These are phyloP conservation scores for Ophioderma brevispina DNA, from an alignment of 35 echinoderm and acorn worm species.

Conservation along the genomic window DNA sequence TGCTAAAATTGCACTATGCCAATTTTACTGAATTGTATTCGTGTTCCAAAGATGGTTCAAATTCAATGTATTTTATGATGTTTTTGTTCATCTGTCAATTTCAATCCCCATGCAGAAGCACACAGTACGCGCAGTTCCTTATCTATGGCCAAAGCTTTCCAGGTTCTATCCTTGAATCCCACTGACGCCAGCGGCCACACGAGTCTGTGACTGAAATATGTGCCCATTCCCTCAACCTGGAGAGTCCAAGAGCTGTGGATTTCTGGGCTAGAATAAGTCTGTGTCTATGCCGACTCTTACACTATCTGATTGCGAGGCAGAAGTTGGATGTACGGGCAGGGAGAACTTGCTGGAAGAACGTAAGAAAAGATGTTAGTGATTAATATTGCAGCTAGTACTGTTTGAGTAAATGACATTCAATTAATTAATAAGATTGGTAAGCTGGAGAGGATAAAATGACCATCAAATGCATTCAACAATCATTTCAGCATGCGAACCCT, in stretches of 20 bases:
- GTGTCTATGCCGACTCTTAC: conserved; percentile 83
- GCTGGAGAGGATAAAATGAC: background rate
- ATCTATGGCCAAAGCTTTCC: conserved; percentile 85
- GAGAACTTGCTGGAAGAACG: conserved; percentile 56
- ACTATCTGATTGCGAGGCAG: conserved; percentile 72
- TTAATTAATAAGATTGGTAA: background rate
- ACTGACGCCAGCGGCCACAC: background rate
- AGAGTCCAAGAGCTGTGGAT: conserved; percentile 88
- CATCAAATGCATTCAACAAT: background rate
- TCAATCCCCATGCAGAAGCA: conserved; percentile 48
- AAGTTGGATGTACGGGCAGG: conserved; percentile 33
- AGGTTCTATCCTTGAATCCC: conserved; percentile 82
- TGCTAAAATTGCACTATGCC: no score
- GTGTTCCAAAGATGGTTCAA: no score
- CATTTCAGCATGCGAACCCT: no score
- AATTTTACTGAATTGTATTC: no score
- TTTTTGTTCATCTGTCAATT: background rate
- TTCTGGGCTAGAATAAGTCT: conserved; percentile 73
- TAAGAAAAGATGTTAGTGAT: conserved; percentile 70
- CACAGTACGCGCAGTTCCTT: conserved; percentile 49
- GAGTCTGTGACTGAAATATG: conserved; percentile 52
- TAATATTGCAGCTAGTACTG: no score
- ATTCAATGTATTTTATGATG: background rate
- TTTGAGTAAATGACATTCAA: background rate
- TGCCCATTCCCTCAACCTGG: conserved; percentile 58